phyloP scores from a whole-genome alignment of 2,797 vertebrate genomes.

The Kryptopterus vitreolus region DNA sequence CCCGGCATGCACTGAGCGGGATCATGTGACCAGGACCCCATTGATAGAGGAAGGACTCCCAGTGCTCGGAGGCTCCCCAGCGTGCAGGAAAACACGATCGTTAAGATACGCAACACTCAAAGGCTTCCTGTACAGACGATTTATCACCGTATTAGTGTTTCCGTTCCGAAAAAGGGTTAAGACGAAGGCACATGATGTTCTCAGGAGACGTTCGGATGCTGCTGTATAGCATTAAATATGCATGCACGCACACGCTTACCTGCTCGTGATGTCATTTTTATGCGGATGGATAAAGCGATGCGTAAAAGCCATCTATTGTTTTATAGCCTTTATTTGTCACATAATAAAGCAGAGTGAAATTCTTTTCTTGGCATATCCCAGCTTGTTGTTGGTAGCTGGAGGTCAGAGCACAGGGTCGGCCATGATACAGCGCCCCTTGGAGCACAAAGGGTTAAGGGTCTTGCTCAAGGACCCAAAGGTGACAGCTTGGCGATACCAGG shows the following conservation, averaged over 20 bases:
- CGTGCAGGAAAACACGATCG: conserved; percentile 26
- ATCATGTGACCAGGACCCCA: conserved; percentile 46
- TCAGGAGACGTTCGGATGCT: not conserved
- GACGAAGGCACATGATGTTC: not conserved
- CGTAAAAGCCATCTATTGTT: not conserved
- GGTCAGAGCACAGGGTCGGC: no score
- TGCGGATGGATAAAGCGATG: not conserved
- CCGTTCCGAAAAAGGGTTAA: not conserved
- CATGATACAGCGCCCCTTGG: no score
- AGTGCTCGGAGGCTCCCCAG: conserved; percentile 27
- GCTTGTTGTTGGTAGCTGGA: no score
- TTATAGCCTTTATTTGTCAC: no score
- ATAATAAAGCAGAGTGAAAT: no score
- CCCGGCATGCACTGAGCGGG: conserved; percentile 5
- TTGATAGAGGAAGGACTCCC: conserved; percentile 38
- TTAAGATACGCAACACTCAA: conserved; percentile 3
- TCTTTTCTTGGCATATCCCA: no score
- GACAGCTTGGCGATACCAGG: no score
- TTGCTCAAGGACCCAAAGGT: no score
- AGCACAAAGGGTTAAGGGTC: no score
- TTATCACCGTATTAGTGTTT: no score
- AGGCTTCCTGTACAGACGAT: conserved; percentile 8
- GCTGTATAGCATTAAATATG: conserved; percentile 25
- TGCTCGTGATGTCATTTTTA: conserved; percentile 13
- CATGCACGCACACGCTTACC: conserved; percentile 10